Evolutionary conservation across 2,797 vertebrate genomes (phyloP), one percentile per base, ranked within the genome.

Genomic region (Sebastes itinus): DNA sequence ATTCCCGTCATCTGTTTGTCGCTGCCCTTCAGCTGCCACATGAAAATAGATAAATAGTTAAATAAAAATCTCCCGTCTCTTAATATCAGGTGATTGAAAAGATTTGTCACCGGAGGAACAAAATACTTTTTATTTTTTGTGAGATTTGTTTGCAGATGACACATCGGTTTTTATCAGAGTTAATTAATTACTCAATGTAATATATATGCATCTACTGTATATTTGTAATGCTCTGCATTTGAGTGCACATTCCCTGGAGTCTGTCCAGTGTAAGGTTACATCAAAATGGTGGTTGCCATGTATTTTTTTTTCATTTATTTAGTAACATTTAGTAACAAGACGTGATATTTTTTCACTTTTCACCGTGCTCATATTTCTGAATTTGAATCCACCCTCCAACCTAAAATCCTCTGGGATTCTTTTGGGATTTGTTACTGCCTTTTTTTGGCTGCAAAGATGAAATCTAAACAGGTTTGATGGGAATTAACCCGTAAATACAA

Each of bases 71-170:
- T 77, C 78, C 46, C 86, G 82, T 88, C 85, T 92, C 79, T 92
- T 86, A 87, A 91, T 94, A 93, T 90, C 61, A 88, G 85, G 87
- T 87, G 89, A 91, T 82, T 85, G 82, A 89, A 90, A 91, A 89
- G 80, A 90, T 92, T 90, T 55, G 73, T 63, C 75, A 82, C 72
- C 35, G 32, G 16, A 71, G 27, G 77, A 78, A 71, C 52, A 75
- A 77, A 78, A 72, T 9, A 58, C 11, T 69, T 58, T 61, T 52
- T 18, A 55, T 14, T 35, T 42, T 30, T 18, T 25, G 2, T 32
- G 22, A 12, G 32, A 14, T 72, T 52, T 80, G 12, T 72, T 69
- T 62, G 77, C 63, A 20, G 62, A 72, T 54, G 72, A 82, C 18
- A 7, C 3, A 30, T 42, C n/a, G n/a, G 1, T 59, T 71, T 14